These are phyloP conservation scores for Heterochromis multidens DNA, from an alignment of 2,113 vertebrate genomes.

Conservation along the genomic window DNA sequence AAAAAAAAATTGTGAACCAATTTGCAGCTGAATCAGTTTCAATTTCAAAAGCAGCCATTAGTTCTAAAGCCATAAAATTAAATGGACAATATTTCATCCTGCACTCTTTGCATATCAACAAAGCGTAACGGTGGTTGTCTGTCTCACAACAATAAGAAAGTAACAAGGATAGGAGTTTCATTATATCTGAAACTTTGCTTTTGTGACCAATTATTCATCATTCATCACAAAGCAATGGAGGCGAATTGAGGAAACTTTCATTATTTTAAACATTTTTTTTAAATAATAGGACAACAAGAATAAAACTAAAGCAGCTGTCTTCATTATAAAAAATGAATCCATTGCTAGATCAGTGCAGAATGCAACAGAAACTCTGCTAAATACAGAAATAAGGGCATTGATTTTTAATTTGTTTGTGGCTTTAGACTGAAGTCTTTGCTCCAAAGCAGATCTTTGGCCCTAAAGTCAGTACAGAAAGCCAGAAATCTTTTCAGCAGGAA, in stretches of 20 bases:
- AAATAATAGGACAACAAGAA: background rate
- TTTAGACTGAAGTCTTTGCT: background rate
- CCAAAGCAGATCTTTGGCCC: background rate
- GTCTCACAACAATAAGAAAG: background rate
- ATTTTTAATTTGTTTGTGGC: background rate
- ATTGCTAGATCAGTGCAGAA: background rate
- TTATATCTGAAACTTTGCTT: background rate
- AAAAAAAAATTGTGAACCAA: background rate
- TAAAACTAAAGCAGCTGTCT: background rate
- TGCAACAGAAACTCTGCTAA: background rate
- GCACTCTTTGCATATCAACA: background rate
- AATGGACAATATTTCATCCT: background rate
- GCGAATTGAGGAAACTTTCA: background rate
- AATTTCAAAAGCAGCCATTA: slow-evolving; percentile 12
- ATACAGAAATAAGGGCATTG: background rate
- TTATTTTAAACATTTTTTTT: background rate
- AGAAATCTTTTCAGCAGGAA: background rate
- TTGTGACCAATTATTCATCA: background rate
- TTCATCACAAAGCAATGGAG: background rate
- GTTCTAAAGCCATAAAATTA: slow-evolving; percentile 8
- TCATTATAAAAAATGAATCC: background rate
- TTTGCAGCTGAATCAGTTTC: slow-evolving; percentile 16
- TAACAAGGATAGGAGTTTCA: background rate
- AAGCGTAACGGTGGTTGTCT: background rate
- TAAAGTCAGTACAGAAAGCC: background rate